These are phyloP conservation scores for Misgurnus anguillicaudatus DNA, from an alignment of 2,113 vertebrate species.

Conservation along the genomic window DNA sequence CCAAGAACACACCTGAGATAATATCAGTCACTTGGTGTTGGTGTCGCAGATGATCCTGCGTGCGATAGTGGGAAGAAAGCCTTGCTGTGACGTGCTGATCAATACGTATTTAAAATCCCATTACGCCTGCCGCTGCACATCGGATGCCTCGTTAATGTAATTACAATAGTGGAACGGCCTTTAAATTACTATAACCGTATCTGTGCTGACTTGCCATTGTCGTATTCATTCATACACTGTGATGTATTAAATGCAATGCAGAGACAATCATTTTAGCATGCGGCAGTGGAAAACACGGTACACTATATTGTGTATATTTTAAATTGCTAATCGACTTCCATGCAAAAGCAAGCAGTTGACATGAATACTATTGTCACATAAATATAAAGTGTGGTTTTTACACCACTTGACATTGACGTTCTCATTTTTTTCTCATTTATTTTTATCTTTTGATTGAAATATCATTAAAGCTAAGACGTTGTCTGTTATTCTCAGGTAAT, in stretches of 20 bases:
- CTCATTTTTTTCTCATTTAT: no score
- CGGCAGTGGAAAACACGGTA: not conserved
- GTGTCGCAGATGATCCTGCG: constrained; percentile 48
- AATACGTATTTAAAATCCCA: constrained; percentile 61
- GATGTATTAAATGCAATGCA: not conserved
- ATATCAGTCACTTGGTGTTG: constrained; percentile 33
- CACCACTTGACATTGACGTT: no score
- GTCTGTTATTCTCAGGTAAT: no score
- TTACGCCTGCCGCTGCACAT: constrained; percentile 49
- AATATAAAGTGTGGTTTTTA: no score
- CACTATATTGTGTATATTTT: not conserved
- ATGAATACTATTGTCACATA: no score
- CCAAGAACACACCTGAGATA: constrained; percentile 28
- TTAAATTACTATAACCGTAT: constrained; percentile 53
- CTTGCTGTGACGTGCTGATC: constrained; percentile 52
- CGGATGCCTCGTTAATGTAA: constrained; percentile 58
- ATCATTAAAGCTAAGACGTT: no score
- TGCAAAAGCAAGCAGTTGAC: no score
- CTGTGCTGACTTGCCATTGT: constrained; percentile 38
- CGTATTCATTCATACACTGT: constrained; percentile 43
- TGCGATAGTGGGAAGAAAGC: constrained; percentile 46
- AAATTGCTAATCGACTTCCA: not conserved
- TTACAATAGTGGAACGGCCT: constrained; percentile 52
- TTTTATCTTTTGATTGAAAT: no score
- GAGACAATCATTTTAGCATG: not conserved